Evolutionary conservation across 2,797 vertebrate species (phyloP).

Genomic region (Sebastes diaconus): DNA sequence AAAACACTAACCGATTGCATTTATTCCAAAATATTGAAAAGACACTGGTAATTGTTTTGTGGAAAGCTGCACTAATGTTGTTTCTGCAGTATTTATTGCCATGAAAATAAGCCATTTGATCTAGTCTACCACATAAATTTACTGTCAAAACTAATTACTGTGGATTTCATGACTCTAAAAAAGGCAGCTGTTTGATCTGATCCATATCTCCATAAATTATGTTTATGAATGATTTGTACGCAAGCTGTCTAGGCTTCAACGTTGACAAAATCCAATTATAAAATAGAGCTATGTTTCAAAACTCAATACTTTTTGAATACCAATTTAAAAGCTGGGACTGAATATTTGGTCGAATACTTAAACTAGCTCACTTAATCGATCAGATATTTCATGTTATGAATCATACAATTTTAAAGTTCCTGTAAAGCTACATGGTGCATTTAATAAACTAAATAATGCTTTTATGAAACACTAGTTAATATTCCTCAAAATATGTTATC

Average conservation of each 20-base stretch:
- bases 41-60: background rate
- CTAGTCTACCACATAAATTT: background rate
- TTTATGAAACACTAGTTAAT: background rate
- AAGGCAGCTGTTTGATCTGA: slow-evolving; percentile 2
- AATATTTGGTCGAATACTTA: background rate
- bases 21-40: background rate
- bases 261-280: background rate
- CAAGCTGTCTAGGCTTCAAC: background rate
- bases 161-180: slow-evolving; percentile 1
- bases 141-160: background rate
- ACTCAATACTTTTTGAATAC: background rate
- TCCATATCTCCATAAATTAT: slow-evolving; percentile 3
- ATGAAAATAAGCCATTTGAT: slow-evolving; percentile 8
- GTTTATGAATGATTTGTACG: background rate
- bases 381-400: background rate
- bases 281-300: background rate
- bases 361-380: background rate
- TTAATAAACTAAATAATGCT: background rate
- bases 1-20: background rate
- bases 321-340: background rate
- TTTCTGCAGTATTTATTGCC: background rate
- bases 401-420: background rate
- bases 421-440: background rate
- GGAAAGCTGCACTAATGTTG: background rate
- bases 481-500: background rate